A percentile compares a stretch with the other conserved stretches of the same genome.
Conservation (phyloP, 2,113 vertebrate genomes). For the Hydrolagus affinis region DNA sequence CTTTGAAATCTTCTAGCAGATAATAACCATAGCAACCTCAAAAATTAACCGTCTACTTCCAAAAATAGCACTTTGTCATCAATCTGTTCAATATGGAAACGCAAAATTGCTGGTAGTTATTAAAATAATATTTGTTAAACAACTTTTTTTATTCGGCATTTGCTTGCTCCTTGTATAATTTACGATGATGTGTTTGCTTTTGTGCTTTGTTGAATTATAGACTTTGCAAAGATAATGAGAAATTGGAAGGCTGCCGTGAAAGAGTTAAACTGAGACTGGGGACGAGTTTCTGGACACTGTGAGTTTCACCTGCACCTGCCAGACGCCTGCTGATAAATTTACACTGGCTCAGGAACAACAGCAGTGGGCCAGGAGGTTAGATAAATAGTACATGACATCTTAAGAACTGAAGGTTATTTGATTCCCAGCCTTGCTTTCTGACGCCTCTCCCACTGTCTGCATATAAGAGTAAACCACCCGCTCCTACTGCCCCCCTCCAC, state of each 20-base stretch:
- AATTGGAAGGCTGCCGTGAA: background rate
- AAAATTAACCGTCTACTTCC: slow-evolving; percentile 66
- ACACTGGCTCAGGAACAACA: slow-evolving; percentile 46
- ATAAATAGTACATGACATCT: slow-evolving; percentile 46
- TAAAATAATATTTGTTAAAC: background rate
- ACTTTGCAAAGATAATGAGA: background rate
- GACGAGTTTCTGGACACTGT: slow-evolving; percentile 36
- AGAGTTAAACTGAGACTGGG: slow-evolving; percentile 7
- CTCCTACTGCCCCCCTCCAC: too few relatives aligned
- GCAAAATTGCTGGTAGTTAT: slow-evolving; percentile 47
- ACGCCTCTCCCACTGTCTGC: slow-evolving; percentile 40
- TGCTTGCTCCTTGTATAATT: background rate
- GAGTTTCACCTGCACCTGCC: slow-evolving; percentile 48
- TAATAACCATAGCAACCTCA: slow-evolving; percentile 85
- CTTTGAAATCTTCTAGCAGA: slow-evolving; percentile 68
- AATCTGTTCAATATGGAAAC: slow-evolving; percentile 46
- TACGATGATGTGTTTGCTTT: background rate
- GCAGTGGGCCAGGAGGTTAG: slow-evolving; percentile 43
- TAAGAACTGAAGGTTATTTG: slow-evolving; percentile 38
- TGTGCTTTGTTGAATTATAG: background rate
- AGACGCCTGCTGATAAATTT: slow-evolving; percentile 44
- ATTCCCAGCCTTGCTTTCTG: slow-evolving; percentile 42
- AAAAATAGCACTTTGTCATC: slow-evolving; percentile 55
- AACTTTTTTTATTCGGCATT: slow-evolving; percentile 8
- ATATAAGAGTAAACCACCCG: background rate